Percentiles rank a stretch among this genome's conserved stretches.
Evolutionary conservation across 2,797 vertebrate genomes (phyloP).

Genomic region (Dendrocincla tyrannina): DNA sequence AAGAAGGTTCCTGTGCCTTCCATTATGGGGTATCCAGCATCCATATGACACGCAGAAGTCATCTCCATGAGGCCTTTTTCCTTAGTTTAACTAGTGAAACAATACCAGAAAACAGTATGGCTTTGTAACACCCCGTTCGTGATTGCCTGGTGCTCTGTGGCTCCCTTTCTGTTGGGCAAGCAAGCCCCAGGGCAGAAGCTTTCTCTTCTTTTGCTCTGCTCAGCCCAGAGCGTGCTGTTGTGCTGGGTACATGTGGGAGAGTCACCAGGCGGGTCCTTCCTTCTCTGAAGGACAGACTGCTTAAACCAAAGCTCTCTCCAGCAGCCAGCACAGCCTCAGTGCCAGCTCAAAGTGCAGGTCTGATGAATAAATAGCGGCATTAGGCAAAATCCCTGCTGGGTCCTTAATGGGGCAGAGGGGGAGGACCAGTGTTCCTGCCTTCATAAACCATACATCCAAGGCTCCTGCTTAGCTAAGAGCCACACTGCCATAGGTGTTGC

Average conservation of each 20-base stretch:
- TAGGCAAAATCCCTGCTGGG: background rate
- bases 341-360: background rate
- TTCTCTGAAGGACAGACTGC: background rate
- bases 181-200: background rate
- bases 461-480: background rate
- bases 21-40: background rate
- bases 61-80: background rate
- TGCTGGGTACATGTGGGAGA: background rate
- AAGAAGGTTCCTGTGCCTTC: background rate
- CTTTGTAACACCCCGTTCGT: background rate
- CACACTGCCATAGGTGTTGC: background rate
- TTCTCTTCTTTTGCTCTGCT: background rate
- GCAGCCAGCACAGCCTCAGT: background rate
- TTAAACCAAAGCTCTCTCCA: background rate
- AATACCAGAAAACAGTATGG: background rate
- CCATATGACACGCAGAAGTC: background rate
- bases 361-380: background rate
- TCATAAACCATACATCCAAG: fast-evolving
- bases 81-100: background rate
- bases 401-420: background rate
- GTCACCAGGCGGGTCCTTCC: background rate
- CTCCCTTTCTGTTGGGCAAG: background rate
- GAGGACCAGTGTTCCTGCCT: background rate
- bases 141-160: background rate
- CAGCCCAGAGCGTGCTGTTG: fast-evolving